phyloP scores from a whole-genome alignment of 2,888 invertebrate species.

The Pterostichus madidus region DNA sequence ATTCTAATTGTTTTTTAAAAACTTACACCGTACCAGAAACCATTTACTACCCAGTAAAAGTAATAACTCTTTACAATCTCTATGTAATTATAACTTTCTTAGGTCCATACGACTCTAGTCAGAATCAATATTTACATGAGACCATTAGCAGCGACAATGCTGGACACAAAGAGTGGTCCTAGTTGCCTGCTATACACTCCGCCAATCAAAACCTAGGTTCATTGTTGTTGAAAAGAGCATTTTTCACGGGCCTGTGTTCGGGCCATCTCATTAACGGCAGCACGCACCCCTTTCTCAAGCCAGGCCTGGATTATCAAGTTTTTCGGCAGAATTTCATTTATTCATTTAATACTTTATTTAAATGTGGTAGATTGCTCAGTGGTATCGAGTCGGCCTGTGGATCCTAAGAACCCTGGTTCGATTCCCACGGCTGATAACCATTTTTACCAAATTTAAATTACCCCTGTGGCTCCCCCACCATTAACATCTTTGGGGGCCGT shows the following conservation, averaged over 20 bases:
- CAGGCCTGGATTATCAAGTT: background rate
- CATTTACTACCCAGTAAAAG: background rate
- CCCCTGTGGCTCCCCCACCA: no score
- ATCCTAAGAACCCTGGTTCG: no score
- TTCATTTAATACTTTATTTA: no score
- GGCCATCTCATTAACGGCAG: background rate
- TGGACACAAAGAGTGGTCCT: background rate
- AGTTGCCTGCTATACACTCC: background rate
- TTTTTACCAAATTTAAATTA: no score
- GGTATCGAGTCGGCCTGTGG: no score
- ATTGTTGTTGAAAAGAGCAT: slow-evolving; percentile 14
- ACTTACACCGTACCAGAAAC: background rate
- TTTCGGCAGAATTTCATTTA: no score
- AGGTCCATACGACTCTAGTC: background rate
- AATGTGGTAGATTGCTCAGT: no score
- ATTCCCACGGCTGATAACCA: no score
- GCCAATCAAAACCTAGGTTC: background rate
- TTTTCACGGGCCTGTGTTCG: slow-evolving; percentile 6
- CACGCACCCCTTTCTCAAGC: slow-evolving; percentile 12
- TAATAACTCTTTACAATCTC: background rate
- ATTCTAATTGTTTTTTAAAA: background rate
- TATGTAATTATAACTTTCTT: background rate
- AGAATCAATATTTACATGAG: slow-evolving; percentile 19
- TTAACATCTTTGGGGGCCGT: no score
- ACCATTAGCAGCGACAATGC: slow-evolving; percentile 10